Conservation (phyloP, 2,113 vertebrate species). For the Malaclemys terrapin region DNA sequence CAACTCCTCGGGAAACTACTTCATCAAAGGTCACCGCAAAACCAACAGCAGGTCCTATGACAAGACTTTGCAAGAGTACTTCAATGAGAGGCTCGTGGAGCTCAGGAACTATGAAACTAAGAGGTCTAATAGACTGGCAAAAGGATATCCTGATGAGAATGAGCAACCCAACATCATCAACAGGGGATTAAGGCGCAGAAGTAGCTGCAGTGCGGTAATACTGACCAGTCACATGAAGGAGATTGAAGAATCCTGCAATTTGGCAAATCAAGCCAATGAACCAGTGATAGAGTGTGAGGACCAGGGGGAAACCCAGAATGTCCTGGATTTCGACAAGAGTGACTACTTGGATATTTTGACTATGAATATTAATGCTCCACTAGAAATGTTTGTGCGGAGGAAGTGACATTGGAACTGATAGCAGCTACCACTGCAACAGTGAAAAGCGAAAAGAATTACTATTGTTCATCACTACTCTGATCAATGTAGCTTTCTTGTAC, state of each 20-base stretch:
- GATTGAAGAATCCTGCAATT: not conserved
- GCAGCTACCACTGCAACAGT: rapidly evolving
- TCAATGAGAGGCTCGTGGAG: constrained; percentile 37
- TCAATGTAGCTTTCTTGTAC: rapidly evolving
- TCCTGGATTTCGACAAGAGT: not conserved
- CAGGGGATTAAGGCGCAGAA: not conserved
- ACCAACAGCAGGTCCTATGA: constrained; percentile 10
- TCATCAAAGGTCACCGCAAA: not conserved
- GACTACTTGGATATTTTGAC: constrained; percentile 46
- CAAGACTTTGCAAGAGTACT: constrained; percentile 59
- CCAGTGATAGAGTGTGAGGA: rapidly evolving
- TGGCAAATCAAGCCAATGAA: not conserved
- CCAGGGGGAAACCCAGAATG: rapidly evolving
- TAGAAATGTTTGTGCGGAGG: not conserved
- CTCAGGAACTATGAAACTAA: constrained; percentile 22
- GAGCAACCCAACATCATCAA: not conserved
- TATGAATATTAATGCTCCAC: not conserved
- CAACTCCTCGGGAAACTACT: not conserved
- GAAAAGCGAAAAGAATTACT: rapidly evolving
- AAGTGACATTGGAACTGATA: not conserved
- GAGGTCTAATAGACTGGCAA: not conserved
- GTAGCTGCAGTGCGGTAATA: not conserved
- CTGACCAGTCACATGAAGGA: rapidly evolving
- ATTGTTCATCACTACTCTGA: not conserved
- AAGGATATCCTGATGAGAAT: not conserved